Percentiles rank a stretch among this genome's conserved stretches.
phyloP scores from a whole-genome alignment of 2,113 vertebrate species.

The Penelope pileata region DNA sequence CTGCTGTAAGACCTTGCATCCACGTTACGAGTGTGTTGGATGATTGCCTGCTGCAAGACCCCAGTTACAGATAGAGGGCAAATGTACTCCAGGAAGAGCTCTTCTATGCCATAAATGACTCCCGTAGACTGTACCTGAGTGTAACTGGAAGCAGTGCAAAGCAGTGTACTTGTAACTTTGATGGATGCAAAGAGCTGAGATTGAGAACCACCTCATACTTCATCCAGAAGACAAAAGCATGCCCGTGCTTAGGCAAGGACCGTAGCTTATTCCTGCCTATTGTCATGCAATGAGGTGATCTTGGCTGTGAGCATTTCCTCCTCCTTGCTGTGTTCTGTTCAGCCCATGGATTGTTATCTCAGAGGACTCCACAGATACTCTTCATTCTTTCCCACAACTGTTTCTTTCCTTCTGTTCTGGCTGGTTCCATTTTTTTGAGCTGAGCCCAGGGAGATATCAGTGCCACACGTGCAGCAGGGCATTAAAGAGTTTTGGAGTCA shows the following conservation, averaged over 20 bases:
- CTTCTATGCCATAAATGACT: background rate
- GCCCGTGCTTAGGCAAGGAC: background rate
- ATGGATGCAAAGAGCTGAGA: background rate
- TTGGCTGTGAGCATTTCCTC: background rate
- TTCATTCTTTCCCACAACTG: background rate
- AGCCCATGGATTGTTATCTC: background rate
- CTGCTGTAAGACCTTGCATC: background rate
- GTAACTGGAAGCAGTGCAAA: background rate
- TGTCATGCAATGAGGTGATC: background rate
- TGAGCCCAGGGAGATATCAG: background rate
- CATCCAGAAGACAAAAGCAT: background rate
- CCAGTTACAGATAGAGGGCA: background rate
- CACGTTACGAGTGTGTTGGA: accelerated
- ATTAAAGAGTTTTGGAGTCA: background rate
- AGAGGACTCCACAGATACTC: background rate
- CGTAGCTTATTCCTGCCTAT: background rate
- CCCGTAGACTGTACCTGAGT: background rate
- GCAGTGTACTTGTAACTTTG: background rate
- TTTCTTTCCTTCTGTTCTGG: background rate
- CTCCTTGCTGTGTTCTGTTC: background rate
- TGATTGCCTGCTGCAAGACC: background rate
- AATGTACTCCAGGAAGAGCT: background rate
- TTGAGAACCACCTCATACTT: background rate
- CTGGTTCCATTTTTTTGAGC: background rate
- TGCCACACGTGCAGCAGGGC: background rate